phyloP scores from a whole-genome alignment of 2,888 invertebrate species.

The Palloptera scutellata region DNA sequence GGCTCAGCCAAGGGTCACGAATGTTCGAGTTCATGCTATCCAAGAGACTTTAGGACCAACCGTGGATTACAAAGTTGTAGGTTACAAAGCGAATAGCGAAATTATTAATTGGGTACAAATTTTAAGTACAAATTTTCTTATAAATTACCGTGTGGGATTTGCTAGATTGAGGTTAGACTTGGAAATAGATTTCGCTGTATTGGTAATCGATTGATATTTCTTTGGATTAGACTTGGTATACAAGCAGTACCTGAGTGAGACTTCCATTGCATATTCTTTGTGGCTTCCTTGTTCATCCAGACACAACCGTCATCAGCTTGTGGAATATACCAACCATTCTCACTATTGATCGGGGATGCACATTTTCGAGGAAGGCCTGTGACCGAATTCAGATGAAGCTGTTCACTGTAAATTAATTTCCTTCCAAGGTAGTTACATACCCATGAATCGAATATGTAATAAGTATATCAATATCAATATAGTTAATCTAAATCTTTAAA shows the following conservation, averaged over 20 bases:
- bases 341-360: conserved; percentile 33
- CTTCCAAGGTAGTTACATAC: too few relatives aligned
- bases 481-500: too few relatives aligned
- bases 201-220: conserved; percentile 43
- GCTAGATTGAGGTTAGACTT: conserved; percentile 43
- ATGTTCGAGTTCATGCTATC: conserved; percentile 49
- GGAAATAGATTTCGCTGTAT: conserved; percentile 32
- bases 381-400: too few relatives aligned
- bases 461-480: too few relatives aligned
- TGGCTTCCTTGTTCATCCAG: conserved; percentile 37
- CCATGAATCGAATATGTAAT: too few relatives aligned
- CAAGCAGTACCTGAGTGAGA: conserved; percentile 43
- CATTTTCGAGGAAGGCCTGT: conserved; percentile 16
- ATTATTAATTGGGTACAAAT: too few relatives aligned
- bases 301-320: conserved; percentile 31
- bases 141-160: conserved; percentile 43
- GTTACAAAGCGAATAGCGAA: not conserved
- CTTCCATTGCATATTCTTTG: conserved; percentile 8
- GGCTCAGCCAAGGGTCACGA: conserved; percentile 66
- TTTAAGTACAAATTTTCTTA: not conserved
- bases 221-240: conserved; percentile 51
- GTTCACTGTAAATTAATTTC: too few relatives aligned
- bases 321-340: conserved; percentile 44
- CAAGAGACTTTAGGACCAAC: conserved; percentile 67
- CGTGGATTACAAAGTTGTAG: conserved; percentile 66